These are phyloP conservation scores for Rana temporaria DNA, from an alignment of 2,113 vertebrate genomes.

Conservation along the genomic window DNA sequence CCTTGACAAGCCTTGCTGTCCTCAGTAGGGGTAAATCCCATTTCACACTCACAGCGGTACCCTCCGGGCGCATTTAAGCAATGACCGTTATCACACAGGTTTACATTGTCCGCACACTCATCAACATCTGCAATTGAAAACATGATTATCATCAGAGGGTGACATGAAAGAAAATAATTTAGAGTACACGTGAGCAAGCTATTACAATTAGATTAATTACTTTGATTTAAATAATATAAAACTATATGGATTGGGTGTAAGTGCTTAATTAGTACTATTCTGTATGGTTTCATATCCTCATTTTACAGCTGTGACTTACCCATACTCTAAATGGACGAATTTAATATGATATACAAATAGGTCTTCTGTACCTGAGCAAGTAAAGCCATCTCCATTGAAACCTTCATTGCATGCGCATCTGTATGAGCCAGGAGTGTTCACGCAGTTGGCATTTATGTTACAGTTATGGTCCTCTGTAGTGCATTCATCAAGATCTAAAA, in stretches of 20 bases:
- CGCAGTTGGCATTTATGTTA: slow-evolving; percentile 84
- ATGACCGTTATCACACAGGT: slow-evolving; percentile 92
- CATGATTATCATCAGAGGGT: neutral
- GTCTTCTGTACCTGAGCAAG: slow-evolving; percentile 80
- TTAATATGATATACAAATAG: too few relatives aligned
- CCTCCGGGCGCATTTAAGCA: slow-evolving; percentile 90
- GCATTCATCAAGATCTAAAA: slow-evolving; percentile 88
- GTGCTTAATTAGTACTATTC: too few relatives aligned
- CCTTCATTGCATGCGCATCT: slow-evolving; percentile 86
- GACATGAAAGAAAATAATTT: neutral
- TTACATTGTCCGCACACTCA: slow-evolving; percentile 87
- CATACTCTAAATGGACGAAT: too few relatives aligned
- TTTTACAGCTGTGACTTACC: too few relatives aligned
- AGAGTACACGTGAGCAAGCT: neutral
- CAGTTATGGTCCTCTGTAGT: slow-evolving; percentile 83
- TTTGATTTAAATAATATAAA: too few relatives aligned
- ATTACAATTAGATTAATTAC: neutral
- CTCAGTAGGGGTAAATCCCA: slow-evolving; percentile 89
- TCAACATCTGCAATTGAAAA: slow-evolving; percentile 81
- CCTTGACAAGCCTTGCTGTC: slow-evolving; percentile 91
- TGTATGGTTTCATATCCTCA: too few relatives aligned
- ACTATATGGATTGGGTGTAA: too few relatives aligned
- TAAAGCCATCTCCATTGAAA: slow-evolving; percentile 87
- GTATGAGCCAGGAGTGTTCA: slow-evolving; percentile 89
- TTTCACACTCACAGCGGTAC: slow-evolving; percentile 92